phyloP scores from a whole-genome alignment of 1,140 invertebrate genomes.

The Calosoma granatense region DNA sequence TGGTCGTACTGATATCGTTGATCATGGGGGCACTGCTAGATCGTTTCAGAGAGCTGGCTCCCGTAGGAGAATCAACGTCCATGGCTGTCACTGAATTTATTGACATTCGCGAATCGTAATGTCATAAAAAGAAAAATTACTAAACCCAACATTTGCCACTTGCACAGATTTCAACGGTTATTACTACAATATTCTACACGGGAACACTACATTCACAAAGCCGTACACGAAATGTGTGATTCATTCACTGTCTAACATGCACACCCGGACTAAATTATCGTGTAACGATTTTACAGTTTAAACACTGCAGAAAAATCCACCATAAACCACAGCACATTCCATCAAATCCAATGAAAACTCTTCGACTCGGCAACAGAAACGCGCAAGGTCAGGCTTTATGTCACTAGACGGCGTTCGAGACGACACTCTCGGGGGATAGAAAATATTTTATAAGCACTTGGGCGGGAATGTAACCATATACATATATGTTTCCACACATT shows the following conservation, averaged over 20 bases:
- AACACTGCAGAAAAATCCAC: too few relatives aligned
- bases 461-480: neutral
- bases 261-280: too few relatives aligned
- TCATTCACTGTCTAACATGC: too few relatives aligned
- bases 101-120: slow-evolving; percentile 23
- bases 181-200: neutral
- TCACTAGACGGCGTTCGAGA: neutral
- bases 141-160: slow-evolving; percentile 4
- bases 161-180: neutral
- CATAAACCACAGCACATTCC: too few relatives aligned
- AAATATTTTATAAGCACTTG: neutral
- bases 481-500: too few relatives aligned
- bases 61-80: slow-evolving; percentile 46
- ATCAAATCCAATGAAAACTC: neutral
- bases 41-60: slow-evolving; percentile 54
- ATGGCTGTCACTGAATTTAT: slow-evolving; percentile 37
- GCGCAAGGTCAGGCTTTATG: neutral
- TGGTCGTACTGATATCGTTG: slow-evolving; percentile 46
- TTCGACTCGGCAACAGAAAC: neutral
- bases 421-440: neutral
- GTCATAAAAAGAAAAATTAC: neutral
- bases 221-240: too few relatives aligned
- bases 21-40: slow-evolving; percentile 79
- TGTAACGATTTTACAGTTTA: too few relatives aligned
- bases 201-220: neutral